Base-by-base conservation (phyloP, 2,113 vertebrate species). In the Notarius quadriscutis region DNA sequence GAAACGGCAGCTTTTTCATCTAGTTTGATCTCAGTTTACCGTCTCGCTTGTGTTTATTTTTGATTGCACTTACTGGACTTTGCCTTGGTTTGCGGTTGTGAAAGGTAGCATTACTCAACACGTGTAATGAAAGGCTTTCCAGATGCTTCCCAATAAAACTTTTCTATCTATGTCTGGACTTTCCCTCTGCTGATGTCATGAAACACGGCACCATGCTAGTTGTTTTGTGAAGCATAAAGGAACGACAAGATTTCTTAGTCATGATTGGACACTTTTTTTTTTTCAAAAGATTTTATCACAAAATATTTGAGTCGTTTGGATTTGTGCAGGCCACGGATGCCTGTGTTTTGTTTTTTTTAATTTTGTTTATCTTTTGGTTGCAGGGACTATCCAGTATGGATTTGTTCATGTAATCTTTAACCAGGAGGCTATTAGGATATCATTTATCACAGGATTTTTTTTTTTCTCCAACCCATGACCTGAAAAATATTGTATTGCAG, bases 141-240 rank as follows among this genome's bases (percentile, higher is more conserved):
- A 90, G 90, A 87, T 90, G 84, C 88, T 84, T 89, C n/a, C 72
- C 53, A 58, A 48, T 86, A 87, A 87, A 90, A 67, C 65, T 62
- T 67, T 87, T 86, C 78, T 74, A 18, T 20, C 10, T 72, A 75
- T 25, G 82, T 74, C 41, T 34, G 65, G 72, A 78, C 67, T 87
- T 84, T 75, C 84, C 86, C 86, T 67, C 27, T 7, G 67, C 10
- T 60, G 51, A 22, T n/a, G 30, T 60, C 83, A 48, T 53, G 50
- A 27, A 71, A 58, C 53, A 58, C n/a, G 0, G 7, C 51, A 79
- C n/a, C 7, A 1, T 53, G 48, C 6, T 30, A 12, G 41, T 41
- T 34, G 34, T 34, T 27, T 25, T 57, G 30, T 55, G 1, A 27
- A 8, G n/a, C 6, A 7, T 55, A 7, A 55, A 57, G 50, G 53